Percentiles rank a stretch among this genome's conserved stretches.
These are phyloP conservation scores for Bucco capensis DNA, from an alignment of 2,113 vertebrate species.

Conservation along the genomic window DNA sequence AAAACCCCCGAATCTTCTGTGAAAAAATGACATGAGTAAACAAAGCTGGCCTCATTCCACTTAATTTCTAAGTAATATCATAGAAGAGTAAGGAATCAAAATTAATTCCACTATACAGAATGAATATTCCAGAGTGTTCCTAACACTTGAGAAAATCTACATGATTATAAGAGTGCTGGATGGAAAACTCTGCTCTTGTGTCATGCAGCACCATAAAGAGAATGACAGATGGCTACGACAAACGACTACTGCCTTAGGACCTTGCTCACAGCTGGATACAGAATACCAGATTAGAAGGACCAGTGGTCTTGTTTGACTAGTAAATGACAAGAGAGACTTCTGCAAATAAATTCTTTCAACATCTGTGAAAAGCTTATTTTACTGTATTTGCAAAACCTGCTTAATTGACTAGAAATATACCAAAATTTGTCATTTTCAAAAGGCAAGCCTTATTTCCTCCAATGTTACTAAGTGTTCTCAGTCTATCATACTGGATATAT, in stretches of 20 bases:
- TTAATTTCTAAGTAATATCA: neutral
- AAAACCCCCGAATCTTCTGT: neutral
- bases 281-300: neutral
- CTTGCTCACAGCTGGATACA: neutral
- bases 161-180: neutral
- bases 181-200: neutral
- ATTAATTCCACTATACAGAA: neutral
- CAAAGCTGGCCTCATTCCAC: neutral
- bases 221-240: neutral
- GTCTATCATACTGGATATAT: neutral
- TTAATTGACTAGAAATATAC: neutral
- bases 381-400: neutral
- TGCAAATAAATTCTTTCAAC: neutral
- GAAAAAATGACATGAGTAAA: neutral
- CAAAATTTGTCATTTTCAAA: neutral
- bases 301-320: neutral
- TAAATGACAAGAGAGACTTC: neutral
- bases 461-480: neutral
- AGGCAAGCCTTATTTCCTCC: neutral
- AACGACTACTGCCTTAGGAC: neutral
- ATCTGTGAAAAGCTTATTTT: neutral
- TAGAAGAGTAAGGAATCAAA: neutral
- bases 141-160: neutral
- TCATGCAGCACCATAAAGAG: neutral
- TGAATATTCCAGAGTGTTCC: neutral